These are phyloP conservation scores for Cochlearius cochlearius DNA, from an alignment of 2,113 vertebrate genomes.

Conservation along the genomic window DNA sequence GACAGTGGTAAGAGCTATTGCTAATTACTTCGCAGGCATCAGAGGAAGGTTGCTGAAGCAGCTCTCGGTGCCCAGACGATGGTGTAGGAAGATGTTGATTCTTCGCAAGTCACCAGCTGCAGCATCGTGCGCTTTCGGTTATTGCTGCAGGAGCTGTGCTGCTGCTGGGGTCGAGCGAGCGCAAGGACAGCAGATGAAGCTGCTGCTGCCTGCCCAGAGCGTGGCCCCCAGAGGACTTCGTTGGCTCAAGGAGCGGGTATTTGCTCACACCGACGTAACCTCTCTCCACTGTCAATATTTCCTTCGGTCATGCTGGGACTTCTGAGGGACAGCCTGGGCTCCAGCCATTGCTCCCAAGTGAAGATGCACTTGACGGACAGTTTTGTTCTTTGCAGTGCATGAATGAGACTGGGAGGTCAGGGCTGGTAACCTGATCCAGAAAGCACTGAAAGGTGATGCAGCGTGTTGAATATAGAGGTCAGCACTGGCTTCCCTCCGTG, in stretches of 20 bases:
- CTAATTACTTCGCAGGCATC: not conserved
- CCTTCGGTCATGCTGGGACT: not conserved
- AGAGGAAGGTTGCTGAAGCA: not conserved
- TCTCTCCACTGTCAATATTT: not conserved
- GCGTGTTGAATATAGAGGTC: not conserved
- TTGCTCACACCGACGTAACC: not conserved
- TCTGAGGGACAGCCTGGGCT: not conserved
- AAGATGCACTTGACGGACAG: not conserved
- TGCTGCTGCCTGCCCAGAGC: not conserved
- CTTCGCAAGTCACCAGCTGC: not conserved
- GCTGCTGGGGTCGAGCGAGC: rapidly evolving
- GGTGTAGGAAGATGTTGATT: not conserved
- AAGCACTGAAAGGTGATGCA: not conserved
- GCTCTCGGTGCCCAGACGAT: not conserved
- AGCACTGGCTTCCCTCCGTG: not conserved
- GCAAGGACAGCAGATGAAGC: not conserved
- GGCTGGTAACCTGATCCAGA: not conserved
- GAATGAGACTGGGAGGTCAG: not conserved
- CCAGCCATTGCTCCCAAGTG: rapidly evolving
- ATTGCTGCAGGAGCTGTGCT: not conserved
- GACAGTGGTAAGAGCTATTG: not conserved
- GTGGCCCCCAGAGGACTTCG: rapidly evolving
- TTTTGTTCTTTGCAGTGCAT: not conserved
- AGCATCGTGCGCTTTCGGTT: rapidly evolving
- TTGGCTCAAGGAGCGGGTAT: not conserved